Percentiles rank a stretch among this genome's conserved stretches.
phyloP scores from a whole-genome alignment of 1,140 invertebrate genomes.

The Drepana arcuata region DNA sequence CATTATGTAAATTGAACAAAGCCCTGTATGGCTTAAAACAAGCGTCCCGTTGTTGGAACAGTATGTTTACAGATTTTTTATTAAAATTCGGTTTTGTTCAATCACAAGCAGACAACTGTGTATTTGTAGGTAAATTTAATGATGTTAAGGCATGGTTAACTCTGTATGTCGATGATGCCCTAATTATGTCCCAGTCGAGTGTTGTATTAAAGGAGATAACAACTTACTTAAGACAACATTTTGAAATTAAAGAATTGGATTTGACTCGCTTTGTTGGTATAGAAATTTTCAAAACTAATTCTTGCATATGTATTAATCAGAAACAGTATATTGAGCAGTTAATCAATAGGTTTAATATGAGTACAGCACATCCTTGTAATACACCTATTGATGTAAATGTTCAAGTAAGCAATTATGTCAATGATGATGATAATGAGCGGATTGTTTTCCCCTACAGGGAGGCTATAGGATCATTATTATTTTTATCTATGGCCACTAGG shows the following conservation, averaged over 20 bases:
- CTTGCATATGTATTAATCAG: background rate
- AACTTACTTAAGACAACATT: background rate
- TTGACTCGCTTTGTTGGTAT: background rate
- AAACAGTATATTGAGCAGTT: background rate
- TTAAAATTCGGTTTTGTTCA: constrained; percentile 33
- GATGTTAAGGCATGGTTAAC: constrained; percentile 3
- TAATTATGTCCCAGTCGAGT: background rate
- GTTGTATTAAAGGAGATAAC: background rate
- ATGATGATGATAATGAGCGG: background rate
- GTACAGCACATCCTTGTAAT: background rate
- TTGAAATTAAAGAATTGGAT: background rate
- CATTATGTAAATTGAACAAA: constrained; percentile 38
- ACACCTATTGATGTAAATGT: background rate
- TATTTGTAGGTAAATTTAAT: constrained; percentile 27
- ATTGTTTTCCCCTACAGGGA: background rate
- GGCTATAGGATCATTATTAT: constrained; percentile 3
- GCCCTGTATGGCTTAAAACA: constrained; percentile 52
- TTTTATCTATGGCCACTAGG: constrained; percentile 1
- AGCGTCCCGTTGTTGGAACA: constrained; percentile 38
- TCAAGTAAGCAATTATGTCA: background rate
- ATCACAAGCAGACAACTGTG: constrained; percentile 36
- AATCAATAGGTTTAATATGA: background rate
- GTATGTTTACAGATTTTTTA: constrained; percentile 22
- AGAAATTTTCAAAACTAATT: background rate
- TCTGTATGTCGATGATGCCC: background rate